Percentiles rank a stretch among this genome's conserved stretches.
phyloP scores from a whole-genome alignment of 2,797 vertebrate species.

The Perdix hodgsoniae region DNA sequence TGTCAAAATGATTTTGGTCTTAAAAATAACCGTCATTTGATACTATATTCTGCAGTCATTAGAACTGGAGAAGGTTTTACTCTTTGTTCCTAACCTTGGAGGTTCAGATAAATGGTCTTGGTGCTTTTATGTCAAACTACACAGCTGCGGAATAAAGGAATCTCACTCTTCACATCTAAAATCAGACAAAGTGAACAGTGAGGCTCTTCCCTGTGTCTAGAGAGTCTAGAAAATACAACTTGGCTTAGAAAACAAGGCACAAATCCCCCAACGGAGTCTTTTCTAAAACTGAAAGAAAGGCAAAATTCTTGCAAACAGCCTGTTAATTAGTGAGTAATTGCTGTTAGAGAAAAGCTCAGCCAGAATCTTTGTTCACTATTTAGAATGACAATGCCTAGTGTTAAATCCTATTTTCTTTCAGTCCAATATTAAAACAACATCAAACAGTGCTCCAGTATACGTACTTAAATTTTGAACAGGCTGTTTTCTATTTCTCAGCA shows the following conservation, averaged over 20 bases:
- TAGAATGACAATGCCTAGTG: conserved; percentile 9
- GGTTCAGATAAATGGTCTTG: background rate
- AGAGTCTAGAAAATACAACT: conserved; percentile 4
- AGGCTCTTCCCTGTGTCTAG: background rate
- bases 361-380: background rate
- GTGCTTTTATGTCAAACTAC: background rate
- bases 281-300: conserved; percentile 3
- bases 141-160: background rate
- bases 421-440: background rate
- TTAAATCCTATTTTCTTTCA: conserved; percentile 30
- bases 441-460: conserved; percentile 13
- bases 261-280: background rate
- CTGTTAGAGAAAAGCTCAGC: background rate
- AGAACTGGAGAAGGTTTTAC: background rate
- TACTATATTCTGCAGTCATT: background rate
- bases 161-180: background rate
- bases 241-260: background rate
- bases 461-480: background rate
- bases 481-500: conserved; percentile 33
- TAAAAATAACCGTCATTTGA: background rate
- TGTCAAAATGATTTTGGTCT: conserved; percentile 34
- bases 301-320: background rate
- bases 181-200: background rate
- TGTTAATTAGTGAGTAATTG: conserved; percentile 38
- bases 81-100: background rate